These are phyloP conservation scores for Semnopithecus entellus DNA, from an alignment of 2,113 vertebrate species.

Conservation along the genomic window DNA sequence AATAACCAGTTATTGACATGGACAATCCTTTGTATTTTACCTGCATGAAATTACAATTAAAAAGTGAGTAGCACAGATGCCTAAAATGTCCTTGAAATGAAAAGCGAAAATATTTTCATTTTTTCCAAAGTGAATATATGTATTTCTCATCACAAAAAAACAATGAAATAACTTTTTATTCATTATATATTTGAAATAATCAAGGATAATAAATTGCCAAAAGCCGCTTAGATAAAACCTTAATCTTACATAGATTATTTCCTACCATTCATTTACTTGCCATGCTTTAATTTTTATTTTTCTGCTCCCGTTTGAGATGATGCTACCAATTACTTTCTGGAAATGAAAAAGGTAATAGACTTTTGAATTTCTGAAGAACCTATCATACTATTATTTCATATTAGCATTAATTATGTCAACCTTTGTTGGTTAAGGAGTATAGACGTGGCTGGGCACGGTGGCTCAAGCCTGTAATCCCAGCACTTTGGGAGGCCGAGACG, in stretches of 20 bases:
- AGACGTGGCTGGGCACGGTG: too few species aligned
- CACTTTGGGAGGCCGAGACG: too few species aligned
- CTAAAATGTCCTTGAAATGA: slow-evolving; percentile 81
- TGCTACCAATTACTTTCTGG: slow-evolving; percentile 34
- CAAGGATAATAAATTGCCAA: slow-evolving; percentile 63
- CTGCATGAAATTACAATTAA: slow-evolving; percentile 79
- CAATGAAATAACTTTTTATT: slow-evolving; percentile 78
- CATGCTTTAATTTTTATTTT: slow-evolving; percentile 56
- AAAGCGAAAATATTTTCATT: slow-evolving; percentile 48
- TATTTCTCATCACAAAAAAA: slow-evolving; percentile 62
- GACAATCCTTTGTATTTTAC: slow-evolving; percentile 71
- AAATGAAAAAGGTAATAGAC: neutral
- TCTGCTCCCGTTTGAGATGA: slow-evolving; percentile 26
- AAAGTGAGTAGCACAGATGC: slow-evolving; percentile 65
- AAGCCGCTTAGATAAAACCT: slow-evolving; percentile 62
- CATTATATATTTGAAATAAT: slow-evolving; percentile 78
- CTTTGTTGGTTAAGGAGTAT: slow-evolving; percentile 18
- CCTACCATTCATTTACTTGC: slow-evolving; percentile 25
- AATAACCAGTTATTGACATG: slow-evolving; percentile 78
- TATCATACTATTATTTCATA: slow-evolving; percentile 33
- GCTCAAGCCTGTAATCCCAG: too few species aligned
- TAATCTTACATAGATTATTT: slow-evolving; percentile 66
- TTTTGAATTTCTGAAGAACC: slow-evolving; percentile 32
- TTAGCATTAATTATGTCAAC: neutral
- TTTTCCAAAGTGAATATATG: slow-evolving; percentile 55